Percentiles rank a stretch among this genome's conserved stretches.
Evolutionary conservation across 2,888 invertebrate species (phyloP).

Genomic region (Leptopilina syphax): DNA sequence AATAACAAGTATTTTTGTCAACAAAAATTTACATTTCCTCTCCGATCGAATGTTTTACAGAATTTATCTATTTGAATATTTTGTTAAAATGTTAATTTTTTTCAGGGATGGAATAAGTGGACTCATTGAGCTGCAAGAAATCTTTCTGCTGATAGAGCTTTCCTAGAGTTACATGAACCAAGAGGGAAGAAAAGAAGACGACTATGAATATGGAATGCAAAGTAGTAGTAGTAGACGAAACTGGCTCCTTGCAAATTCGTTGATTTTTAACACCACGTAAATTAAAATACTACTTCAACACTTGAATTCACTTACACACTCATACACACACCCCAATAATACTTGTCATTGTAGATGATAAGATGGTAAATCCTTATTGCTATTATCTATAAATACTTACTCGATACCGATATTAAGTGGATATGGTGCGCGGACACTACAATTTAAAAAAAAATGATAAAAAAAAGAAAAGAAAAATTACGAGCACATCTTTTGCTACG

Average conservation of each 20-base stretch:
- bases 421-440: conserved; percentile 55
- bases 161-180: conserved; percentile 59
- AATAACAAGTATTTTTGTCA: no score
- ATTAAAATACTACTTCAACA: conserved; percentile 62
- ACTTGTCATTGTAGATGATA: conserved; percentile 75
- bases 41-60: no score
- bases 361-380: conserved; percentile 73
- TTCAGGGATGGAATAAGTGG: conserved; percentile 80
- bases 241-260: conserved; percentile 59
- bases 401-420: conserved; percentile 68
- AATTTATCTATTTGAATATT: neutral
- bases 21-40: no score
- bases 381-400: conserved; percentile 73
- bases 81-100: conserved; percentile 53
- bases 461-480: conserved; percentile 33
- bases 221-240: conserved; percentile 62
- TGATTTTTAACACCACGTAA: conserved; percentile 64
- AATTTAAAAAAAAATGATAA: conserved; percentile 30
- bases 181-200: conserved; percentile 42
- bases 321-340: conserved; percentile 66
- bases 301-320: conserved; percentile 52
- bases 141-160: conserved; percentile 53
- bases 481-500: conserved; percentile 33
- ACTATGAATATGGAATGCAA: conserved; percentile 61
- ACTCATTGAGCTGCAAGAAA: conserved; percentile 68